Conservation (phyloP, 1,140 invertebrate species). For the Caenorhabditis inopinata region DNA sequence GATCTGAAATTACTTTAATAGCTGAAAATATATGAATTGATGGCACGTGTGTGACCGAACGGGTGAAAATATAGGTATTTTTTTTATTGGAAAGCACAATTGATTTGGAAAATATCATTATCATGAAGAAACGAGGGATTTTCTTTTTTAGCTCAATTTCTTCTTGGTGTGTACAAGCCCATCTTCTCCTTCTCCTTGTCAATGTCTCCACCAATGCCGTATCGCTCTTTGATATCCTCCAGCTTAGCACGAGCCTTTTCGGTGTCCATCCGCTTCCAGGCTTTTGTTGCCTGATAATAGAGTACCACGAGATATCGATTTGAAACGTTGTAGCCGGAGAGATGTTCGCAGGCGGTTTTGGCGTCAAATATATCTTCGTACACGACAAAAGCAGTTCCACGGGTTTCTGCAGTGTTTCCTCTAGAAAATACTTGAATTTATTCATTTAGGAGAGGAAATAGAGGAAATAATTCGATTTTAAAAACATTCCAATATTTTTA, state of each 20-base stretch:
- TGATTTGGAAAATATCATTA: too few relatives aligned
- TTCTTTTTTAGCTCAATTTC: background rate
- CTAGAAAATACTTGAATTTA: conserved; percentile 70
- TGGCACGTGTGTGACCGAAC: too few relatives aligned
- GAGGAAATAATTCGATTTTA: background rate
- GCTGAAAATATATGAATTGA: too few relatives aligned
- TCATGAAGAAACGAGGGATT: background rate
- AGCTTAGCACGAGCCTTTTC: conserved; percentile 96
- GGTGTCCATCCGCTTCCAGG: conserved; percentile 91
- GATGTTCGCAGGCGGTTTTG: conserved; percentile 98
- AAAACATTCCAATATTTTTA: background rate
- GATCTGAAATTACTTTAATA: too few relatives aligned
- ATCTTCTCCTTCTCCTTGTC: conserved; percentile 66
- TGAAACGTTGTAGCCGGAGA: conserved; percentile 98
- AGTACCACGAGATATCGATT: conserved; percentile 95
- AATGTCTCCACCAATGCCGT: conserved; percentile 72
- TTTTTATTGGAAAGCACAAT: too few relatives aligned
- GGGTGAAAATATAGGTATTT: too few relatives aligned
- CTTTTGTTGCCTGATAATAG: conserved; percentile 79
- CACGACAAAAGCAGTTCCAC: conserved; percentile 97
- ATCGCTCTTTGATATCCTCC: conserved; percentile 93
- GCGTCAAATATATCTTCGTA: conserved; percentile 99
- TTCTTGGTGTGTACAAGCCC: background rate
- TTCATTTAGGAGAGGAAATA: background rate
- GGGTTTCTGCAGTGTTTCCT: conserved; percentile 93